These are phyloP conservation scores for Zeus faber DNA, from an alignment of 2,113 vertebrate species.

Conservation along the genomic window DNA sequence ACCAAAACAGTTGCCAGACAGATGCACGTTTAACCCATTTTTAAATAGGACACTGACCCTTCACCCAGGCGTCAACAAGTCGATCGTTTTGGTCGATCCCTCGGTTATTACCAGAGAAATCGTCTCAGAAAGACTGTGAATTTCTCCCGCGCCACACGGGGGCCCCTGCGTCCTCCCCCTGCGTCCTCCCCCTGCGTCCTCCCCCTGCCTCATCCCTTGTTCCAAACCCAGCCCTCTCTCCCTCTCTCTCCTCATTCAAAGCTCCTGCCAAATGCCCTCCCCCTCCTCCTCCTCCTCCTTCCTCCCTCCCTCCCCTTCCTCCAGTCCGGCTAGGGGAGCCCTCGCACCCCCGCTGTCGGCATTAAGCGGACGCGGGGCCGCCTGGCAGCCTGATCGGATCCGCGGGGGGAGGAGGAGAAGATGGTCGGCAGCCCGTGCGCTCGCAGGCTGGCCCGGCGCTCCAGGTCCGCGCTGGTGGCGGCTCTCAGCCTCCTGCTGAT, in stretches of 20 bases:
- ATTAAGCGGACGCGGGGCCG: conserved; percentile 46
- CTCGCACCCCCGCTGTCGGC: conserved; percentile 62
- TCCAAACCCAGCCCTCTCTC: neutral
- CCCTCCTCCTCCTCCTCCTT: neutral
- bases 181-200: neutral
- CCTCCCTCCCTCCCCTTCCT: conserved; percentile 9
- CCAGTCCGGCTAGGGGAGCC: conserved; percentile 36
- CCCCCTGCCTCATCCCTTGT: neutral
- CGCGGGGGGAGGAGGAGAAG: conserved; percentile 49
- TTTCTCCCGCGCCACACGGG: conserved; percentile 35
- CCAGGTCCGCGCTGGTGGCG: conserved; percentile 82
- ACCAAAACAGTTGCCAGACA: too few relatives aligned
- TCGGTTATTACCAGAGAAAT: too few relatives aligned
- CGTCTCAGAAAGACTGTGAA: too few relatives aligned
- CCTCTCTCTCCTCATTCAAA: conserved; percentile 51
- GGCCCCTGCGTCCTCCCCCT: conserved; percentile 32
- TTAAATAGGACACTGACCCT: too few relatives aligned
- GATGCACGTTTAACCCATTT: too few relatives aligned
- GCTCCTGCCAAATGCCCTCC: conserved; percentile 45
- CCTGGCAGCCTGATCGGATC: conserved; percentile 42
- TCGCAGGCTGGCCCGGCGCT: conserved; percentile 88
- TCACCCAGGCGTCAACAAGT: too few relatives aligned
- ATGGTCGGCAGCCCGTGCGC: conserved; percentile 83
- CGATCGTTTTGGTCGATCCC: too few relatives aligned
- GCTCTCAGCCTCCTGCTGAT: conserved; percentile 88